Evolutionary conservation across 2,888 invertebrate genomes (phyloP), one percentile per base, ranked within the genome.

Genomic region (Cheilosia pagana): DNA sequence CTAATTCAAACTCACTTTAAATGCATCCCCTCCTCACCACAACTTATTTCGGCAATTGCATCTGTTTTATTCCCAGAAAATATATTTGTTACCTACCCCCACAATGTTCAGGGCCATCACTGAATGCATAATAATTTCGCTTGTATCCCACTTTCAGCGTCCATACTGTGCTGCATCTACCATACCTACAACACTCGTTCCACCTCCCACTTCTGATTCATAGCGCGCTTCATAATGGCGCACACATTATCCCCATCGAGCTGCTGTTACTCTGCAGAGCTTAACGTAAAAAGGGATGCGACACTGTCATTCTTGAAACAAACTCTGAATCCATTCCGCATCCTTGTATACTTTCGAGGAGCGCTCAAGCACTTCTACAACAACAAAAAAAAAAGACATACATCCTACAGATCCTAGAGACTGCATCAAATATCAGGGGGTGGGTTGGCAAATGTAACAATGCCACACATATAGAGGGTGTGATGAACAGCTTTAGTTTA

Each of bases 261-360:
- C 39, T 85, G 65, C 23, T 76, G 62, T 85, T 63, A 75, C 70
- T 62, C 70, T 65, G 81, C 81, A 81, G 50, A 65, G 75, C 75
- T 81, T 67, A 55, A 70, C 75, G 70, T 65, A 35, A 63, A 85
- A 81, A 76, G 71, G 71, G 75, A 85, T 85, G 85, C 81, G 81
- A 71, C 85, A 85, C 65, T 79, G 75, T 81, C 48, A 79, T 71
- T 71, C 85, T 85, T 85, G 76, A 85, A 85, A 85, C 79, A 85
- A 81, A 71, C 81, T 70, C 75, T 76, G 62, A 76, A 71, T 67
- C 75, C 76, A 81, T 76, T 76, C 65, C 65, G 75, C 65, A 79
- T 75, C 59, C 75, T 85, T 67, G 60, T 85, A 23, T 23, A 67
- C 81, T 81, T 81, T 85, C 50, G 68, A 75, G 70, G 57, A 85